Conservation (phyloP, 2,797 vertebrate genomes). For the Sparus aurata region DNA sequence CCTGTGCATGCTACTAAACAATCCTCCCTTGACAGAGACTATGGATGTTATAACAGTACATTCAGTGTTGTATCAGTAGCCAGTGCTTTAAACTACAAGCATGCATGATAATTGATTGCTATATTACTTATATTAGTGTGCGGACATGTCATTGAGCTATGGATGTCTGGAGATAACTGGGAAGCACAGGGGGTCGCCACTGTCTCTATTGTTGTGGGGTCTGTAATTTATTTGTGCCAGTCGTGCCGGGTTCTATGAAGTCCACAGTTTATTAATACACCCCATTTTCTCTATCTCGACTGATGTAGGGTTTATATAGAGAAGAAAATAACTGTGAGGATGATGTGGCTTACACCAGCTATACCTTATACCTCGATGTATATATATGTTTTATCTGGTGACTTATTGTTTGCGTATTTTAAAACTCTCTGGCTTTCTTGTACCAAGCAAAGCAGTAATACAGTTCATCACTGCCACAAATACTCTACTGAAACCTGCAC, state of each 20-base stretch:
- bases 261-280: conserved; percentile 10
- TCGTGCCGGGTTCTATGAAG: not conserved
- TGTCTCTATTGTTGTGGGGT: not conserved
- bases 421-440: not conserved
- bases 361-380: not conserved
- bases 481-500: not conserved
- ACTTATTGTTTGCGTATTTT: not conserved
- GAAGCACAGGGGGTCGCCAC: not conserved
- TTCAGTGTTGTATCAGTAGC: not conserved
- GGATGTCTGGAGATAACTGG: not conserved
- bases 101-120: not conserved
- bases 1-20: not conserved
- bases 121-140: not conserved
- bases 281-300: not conserved
- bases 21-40: not conserved
- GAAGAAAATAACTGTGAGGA: not conserved
- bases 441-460: not conserved
- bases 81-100: not conserved
- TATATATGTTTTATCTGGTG: not conserved
- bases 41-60: not conserved
- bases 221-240: not conserved
- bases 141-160: not conserved
- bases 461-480: not conserved
- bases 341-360: not conserved
- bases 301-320: not conserved